phyloP scores from a whole-genome alignment of 2,888 invertebrate species.

The Orchesellides sinensis region DNA sequence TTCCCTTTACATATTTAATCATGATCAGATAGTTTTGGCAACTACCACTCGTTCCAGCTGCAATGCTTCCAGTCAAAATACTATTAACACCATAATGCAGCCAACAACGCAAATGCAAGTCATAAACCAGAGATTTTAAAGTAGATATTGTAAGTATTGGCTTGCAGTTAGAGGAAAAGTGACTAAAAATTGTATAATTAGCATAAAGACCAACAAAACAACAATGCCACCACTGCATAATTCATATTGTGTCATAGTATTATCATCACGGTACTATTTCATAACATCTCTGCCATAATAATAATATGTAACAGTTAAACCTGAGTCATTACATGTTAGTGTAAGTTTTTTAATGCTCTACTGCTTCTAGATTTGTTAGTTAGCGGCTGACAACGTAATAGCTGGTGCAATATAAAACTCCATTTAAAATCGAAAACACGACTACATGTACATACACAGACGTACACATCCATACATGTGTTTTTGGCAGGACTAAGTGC shows the following conservation, averaged over 20 bases:
- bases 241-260: background rate
- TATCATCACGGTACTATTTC: background rate
- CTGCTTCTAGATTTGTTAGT: background rate
- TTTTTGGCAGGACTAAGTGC: background rate
- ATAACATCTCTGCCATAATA: background rate
- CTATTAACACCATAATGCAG: background rate
- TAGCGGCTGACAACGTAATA: background rate
- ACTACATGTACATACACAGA: background rate
- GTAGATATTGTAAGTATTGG: background rate
- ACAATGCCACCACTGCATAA: conserved; percentile 2
- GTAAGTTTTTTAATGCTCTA: too few relatives aligned
- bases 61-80: background rate
- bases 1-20: conserved; percentile 39
- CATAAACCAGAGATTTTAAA: background rate
- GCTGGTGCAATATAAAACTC: background rate
- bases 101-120: background rate
- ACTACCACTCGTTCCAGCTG: background rate
- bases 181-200: conserved; percentile 13
- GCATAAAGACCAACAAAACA: background rate
- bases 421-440: background rate
- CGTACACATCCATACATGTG: background rate
- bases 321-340: too few relatives aligned
- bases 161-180: background rate
- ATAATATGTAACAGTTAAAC: too few relatives aligned
- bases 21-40: background rate